Conservation (phyloP, 2,888 invertebrate genomes). For the Hymenopus coronatus region DNA sequence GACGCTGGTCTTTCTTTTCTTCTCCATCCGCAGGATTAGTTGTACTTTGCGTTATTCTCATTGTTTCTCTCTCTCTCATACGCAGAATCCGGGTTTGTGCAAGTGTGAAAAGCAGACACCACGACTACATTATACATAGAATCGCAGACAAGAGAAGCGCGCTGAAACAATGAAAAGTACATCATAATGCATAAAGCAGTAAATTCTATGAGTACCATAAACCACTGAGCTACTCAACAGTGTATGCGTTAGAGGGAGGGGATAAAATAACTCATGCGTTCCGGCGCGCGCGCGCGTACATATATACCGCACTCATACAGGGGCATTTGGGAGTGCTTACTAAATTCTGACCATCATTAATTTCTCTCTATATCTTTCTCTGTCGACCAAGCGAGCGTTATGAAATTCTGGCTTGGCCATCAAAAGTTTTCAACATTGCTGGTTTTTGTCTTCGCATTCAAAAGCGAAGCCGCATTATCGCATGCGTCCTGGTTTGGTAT, state of each 20-base stretch:
- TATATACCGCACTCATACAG: not conserved
- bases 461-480: not conserved
- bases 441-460: not conserved
- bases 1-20: not conserved
- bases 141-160: not conserved
- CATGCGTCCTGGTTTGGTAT: not conserved
- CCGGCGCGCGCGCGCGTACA: not conserved
- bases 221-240: not conserved
- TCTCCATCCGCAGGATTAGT: not conserved
- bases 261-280: not conserved
- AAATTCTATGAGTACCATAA: not conserved
- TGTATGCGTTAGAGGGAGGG: not conserved
- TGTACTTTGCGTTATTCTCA: not conserved
- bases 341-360: not conserved
- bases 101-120: not conserved
- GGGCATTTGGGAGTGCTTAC: not conserved
- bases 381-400: not conserved
- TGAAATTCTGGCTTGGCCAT: not conserved
- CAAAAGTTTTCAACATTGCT: not conserved
- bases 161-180: slow-evolving; percentile 1
- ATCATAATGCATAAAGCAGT: not conserved
- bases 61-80: not conserved
- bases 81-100: not conserved
- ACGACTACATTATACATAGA: not conserved
- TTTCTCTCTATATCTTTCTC: not conserved